Base-by-base conservation (phyloP, 2,797 vertebrate species). In the Phylloscopus collybita region DNA sequence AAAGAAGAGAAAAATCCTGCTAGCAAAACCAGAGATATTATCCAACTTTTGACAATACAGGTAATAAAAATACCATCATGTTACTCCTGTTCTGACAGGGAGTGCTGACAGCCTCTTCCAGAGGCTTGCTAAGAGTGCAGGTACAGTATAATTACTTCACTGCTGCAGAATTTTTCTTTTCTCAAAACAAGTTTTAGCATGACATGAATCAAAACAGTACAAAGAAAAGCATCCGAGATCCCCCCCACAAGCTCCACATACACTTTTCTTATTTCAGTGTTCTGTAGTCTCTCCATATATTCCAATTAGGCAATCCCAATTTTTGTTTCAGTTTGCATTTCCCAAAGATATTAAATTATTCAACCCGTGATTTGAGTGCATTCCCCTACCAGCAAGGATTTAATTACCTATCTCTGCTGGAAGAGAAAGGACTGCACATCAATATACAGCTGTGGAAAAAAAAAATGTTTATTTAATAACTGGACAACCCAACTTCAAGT, bases 271-370 rank as follows among this genome's bases (percentile, higher is more conserved):
- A 38, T 51, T 87, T 79, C 78, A 34, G 44, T 61, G 49, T 80
- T 90, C 74, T 49, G 64, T 25, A 92, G 61, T 86, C 56, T 70
- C 36, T 60, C 70, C 20, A 82, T 10, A 82, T 80, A 95, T 82
- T 91, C 67, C 74, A 65, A 81, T 73, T 73, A 87, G 70, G 61
- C 13, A 96, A 92, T 59, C 49, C 60, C 40, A 93, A 87, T 79
- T 96, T 95, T 96, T 94, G 88, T 80, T 85, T 96, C 93, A 92
- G 90, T 94, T 94, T 97, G 72, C 96, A 97, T 97, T 98, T 98
- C 97, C 97, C 86, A 91, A 96, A 98, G 92, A 87, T 47, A 79
- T 94, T 98, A 92, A 98, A 98, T 99, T 98, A 99, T 98, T 98
- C 96, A 98, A 95, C 82, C 72, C 38, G 70, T 69, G 80, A 87